A percentile compares a stretch with the other conserved stretches of the same genome.
phyloP scores from a whole-genome alignment of 2,113 vertebrate species.

The Euleptes europaea region DNA sequence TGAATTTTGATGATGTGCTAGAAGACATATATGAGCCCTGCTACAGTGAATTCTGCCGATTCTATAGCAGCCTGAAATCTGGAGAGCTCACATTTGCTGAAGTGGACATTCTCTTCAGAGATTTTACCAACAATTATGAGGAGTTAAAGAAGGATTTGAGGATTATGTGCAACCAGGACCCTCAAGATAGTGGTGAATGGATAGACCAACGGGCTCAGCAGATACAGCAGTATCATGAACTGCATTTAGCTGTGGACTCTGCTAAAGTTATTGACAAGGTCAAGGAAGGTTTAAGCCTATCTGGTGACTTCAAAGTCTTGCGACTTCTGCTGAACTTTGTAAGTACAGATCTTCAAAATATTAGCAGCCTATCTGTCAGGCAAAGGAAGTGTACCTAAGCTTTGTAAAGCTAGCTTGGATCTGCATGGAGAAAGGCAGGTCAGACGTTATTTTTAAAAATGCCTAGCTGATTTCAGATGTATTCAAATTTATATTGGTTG shows the following conservation, averaged over 20 bases:
- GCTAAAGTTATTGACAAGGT: slow-evolving; percentile 80
- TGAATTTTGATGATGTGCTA: slow-evolving; percentile 47
- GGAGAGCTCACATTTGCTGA: slow-evolving; percentile 78
- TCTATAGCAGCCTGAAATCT: slow-evolving; percentile 75
- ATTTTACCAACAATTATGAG: slow-evolving; percentile 74
- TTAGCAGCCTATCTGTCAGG: too few species aligned
- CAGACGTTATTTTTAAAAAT: too few species aligned
- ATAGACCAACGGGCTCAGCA: slow-evolving; percentile 78
- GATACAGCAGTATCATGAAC: slow-evolving; percentile 88
- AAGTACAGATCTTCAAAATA: slow-evolving; percentile 66
- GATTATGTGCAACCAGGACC: slow-evolving; percentile 68
- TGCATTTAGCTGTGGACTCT: slow-evolving; percentile 81
- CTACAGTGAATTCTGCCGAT: slow-evolving; percentile 46
- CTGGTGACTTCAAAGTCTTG: slow-evolving; percentile 85
- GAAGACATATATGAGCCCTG: slow-evolving; percentile 69
- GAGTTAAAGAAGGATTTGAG: slow-evolving; percentile 73
- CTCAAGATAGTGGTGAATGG: slow-evolving; percentile 70
- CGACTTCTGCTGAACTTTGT: slow-evolving; percentile 77
- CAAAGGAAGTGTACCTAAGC: too few species aligned
- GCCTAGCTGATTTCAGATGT: neutral
- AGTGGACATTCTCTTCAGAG: slow-evolving; percentile 77
- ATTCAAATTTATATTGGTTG: too few species aligned
- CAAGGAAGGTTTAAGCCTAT: slow-evolving; percentile 78
- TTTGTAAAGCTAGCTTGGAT: too few species aligned
- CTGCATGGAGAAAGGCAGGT: too few species aligned